phyloP scores from a whole-genome alignment of 64 coral and sea anemone genomes.

The Dendrophyllia cribrosa region DNA sequence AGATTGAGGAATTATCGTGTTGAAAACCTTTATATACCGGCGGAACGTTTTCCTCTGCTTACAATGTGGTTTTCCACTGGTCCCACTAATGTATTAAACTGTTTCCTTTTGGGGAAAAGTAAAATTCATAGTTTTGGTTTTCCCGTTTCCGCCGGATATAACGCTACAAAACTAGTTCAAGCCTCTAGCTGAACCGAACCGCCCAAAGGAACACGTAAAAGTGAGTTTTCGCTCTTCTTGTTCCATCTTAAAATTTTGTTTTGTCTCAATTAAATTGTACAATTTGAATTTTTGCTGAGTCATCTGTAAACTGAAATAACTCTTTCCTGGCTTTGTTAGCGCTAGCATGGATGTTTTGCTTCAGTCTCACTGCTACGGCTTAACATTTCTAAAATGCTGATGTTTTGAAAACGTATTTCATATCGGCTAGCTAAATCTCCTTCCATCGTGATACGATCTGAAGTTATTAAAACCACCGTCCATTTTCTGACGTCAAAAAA shows the following conservation, averaged over 20 bases:
- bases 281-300: no score
- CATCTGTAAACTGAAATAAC: no score
- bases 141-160: slow-evolving; percentile 6
- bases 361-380: background rate
- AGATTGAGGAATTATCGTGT: no score
- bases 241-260: no score
- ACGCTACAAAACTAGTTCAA: background rate
- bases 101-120: background rate
- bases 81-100: background rate
- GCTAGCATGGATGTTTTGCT: background rate
- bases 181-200: background rate
- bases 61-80: background rate
- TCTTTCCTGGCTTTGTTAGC: no score
- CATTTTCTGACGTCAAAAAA: background rate
- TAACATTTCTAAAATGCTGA: slow-evolving; percentile 29
- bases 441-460: slow-evolving; percentile 26
- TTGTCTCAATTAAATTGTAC: no score
- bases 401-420: slow-evolving; percentile 24
- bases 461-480: background rate
- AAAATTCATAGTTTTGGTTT: background rate
- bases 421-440: background rate
- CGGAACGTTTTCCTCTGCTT: background rate
- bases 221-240: no score
- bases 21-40: no score
- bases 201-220: background rate